phyloP scores from a whole-genome alignment of 2,888 invertebrate species.

The Craniophora ligustri region DNA sequence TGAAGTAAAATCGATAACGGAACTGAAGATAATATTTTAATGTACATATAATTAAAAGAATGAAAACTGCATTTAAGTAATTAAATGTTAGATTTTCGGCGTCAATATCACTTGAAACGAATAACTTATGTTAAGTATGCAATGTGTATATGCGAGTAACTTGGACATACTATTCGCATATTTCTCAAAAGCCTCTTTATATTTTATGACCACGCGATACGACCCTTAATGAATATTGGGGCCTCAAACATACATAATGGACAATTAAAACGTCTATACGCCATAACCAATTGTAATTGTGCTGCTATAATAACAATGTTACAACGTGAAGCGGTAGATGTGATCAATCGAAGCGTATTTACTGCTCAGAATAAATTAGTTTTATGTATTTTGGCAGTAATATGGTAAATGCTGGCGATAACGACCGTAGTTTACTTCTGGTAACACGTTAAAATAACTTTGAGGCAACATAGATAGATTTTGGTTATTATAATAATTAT shows the following conservation, averaged over 20 bases:
- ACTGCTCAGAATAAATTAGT: slow-evolving; percentile 63
- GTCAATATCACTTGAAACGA: no score
- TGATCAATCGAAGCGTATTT: slow-evolving; percentile 60
- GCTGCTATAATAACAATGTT: slow-evolving; percentile 44
- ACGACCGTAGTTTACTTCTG: slow-evolving; percentile 36
- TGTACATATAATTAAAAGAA: no score
- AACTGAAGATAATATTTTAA: no score
- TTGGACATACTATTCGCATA: no score
- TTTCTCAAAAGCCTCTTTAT: no score
- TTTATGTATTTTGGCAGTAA: slow-evolving; percentile 63
- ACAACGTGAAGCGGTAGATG: slow-evolving; percentile 46
- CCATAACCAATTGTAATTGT: slow-evolving; percentile 34
- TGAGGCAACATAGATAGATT: slow-evolving; percentile 5
- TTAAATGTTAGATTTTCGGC: no score
- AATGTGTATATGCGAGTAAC: no score
- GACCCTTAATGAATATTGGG: neutral
- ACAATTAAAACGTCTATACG: slow-evolving; percentile 39
- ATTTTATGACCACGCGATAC: slow-evolving; percentile 19
- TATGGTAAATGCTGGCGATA: slow-evolving; percentile 48
- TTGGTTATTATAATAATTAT: slow-evolving; percentile 15
- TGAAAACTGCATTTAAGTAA: no score
- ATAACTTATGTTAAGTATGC: no score
- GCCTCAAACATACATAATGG: slow-evolving; percentile 2
- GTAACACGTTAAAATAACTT: slow-evolving; percentile 19
- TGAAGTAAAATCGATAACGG: no score